These are phyloP conservation scores for Arctopsyche grandis DNA, from an alignment of 1,140 invertebrate genomes.

Conservation along the genomic window DNA sequence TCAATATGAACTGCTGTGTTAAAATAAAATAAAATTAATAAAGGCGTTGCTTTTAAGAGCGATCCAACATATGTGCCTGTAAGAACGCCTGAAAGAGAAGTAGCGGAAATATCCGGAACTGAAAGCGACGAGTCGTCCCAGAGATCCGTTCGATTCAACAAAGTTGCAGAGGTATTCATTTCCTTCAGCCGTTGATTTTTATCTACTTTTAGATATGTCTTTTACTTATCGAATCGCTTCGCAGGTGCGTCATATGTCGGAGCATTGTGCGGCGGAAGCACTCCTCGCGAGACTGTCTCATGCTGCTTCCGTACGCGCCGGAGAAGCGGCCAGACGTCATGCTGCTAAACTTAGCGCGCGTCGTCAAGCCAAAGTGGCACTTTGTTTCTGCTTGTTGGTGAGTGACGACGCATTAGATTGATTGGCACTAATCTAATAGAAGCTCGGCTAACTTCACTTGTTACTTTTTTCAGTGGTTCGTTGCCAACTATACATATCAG, in stretches of 20 bases:
- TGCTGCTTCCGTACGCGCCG: conserved; percentile 78
- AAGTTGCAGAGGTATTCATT: conserved; percentile 75
- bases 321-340: conserved; percentile 73
- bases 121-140: conserved; percentile 86
- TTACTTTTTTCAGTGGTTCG: conserved; percentile 76
- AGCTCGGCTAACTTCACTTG: not conserved
- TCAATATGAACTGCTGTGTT: conserved; percentile 44
- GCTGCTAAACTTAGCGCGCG: conserved; percentile 77
- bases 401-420: conserved; percentile 57
- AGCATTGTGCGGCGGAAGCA: conserved; percentile 85
- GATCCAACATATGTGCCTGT: conserved; percentile 86
- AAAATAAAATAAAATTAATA: conserved; percentile 8
- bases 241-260: conserved; percentile 78
- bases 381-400: conserved; percentile 84
- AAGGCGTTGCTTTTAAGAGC: conserved; percentile 67
- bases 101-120: conserved; percentile 72
- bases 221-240: not conserved
- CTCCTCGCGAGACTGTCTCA: conserved; percentile 86
- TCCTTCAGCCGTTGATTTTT: not conserved
- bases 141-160: conserved; percentile 81
- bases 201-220: conserved; percentile 17
- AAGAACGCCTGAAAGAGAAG: conserved; percentile 73
- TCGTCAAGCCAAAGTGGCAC: conserved; percentile 78
- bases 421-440: not conserved
- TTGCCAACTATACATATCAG: conserved; percentile 85